Percentiles rank a stretch among this genome's conserved stretches.
Evolutionary conservation across 2,888 invertebrate genomes (phyloP).

Genomic region (Netelia inedita): DNA sequence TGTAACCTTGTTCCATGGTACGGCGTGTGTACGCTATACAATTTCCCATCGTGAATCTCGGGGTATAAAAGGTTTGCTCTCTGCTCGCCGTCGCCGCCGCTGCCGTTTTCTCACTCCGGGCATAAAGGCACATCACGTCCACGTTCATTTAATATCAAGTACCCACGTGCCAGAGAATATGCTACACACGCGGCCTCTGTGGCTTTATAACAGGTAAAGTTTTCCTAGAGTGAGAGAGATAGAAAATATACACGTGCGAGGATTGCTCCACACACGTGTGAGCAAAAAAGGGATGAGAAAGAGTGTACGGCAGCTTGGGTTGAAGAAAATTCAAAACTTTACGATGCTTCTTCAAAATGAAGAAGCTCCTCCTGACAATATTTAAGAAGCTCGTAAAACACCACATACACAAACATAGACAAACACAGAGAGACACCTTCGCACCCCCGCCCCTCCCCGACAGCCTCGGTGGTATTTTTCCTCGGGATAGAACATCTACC

Average conservation of each 20-base stretch:
- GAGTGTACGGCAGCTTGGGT: neutral
- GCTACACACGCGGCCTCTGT: conserved; percentile 16
- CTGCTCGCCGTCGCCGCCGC: conserved; percentile 7
- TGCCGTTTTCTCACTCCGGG: conserved; percentile 30
- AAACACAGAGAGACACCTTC: neutral
- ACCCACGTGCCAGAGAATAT: conserved; percentile 53
- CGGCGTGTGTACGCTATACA: conserved; percentile 5
- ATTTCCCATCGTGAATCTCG: conserved; percentile 55
- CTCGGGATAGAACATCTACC: neutral
- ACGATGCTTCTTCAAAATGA: conserved; percentile 51
- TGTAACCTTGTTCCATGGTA: conserved; percentile 19
- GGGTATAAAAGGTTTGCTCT: conserved; percentile 49
- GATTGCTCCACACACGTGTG: neutral
- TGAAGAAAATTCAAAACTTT: conserved; percentile 58
- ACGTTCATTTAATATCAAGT: conserved; percentile 68
- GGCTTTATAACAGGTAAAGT: conserved; percentile 53
- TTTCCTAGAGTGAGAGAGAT: conserved; percentile 5
- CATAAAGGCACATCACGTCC: conserved; percentile 64
- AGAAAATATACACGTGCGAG: neutral
- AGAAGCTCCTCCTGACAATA: conserved; percentile 44
- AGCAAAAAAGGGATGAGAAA: neutral
- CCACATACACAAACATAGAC: conserved; percentile 1
- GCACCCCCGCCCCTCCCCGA: too few relatives aligned
- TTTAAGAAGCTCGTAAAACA: conserved; percentile 61
- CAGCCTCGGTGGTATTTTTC: neutral